These are phyloP conservation scores for Nemotelus pantherinus DNA, from an alignment of 2,888 invertebrate species.

Conservation along the genomic window DNA sequence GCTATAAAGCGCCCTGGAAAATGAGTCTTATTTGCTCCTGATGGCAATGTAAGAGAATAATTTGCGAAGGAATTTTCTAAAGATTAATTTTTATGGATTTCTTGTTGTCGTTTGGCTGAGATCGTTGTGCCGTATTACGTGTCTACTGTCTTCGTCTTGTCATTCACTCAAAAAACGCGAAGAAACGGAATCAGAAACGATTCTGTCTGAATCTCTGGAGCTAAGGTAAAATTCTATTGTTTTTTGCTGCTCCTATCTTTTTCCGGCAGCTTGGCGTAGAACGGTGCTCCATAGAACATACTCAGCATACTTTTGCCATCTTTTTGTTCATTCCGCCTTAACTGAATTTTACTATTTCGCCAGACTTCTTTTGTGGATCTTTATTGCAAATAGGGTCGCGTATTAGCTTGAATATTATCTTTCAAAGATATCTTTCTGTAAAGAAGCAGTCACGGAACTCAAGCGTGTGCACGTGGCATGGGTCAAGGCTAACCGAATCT, in stretches of 20 bases:
- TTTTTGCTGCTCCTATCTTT: conserved; percentile 16
- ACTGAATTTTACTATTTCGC: conserved; percentile 40
- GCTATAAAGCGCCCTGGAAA: conserved; percentile 49
- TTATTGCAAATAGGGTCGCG: conserved; percentile 39
- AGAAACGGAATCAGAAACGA: neutral
- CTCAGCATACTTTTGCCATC: neutral
- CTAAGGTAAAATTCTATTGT: conserved; percentile 35
- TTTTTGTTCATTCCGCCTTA: conserved; percentile 32
- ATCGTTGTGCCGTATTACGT: neutral
- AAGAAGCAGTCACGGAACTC: neutral
- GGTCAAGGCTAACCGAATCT: neutral
- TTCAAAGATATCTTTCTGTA: conserved; percentile 25
- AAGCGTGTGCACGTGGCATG: neutral
- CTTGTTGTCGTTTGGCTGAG: conserved; percentile 43
- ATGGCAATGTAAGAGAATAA: conserved; percentile 47
- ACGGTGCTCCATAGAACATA: neutral
- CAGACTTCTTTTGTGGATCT: conserved; percentile 39
- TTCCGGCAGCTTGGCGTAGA: neutral
- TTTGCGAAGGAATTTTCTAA: conserved; percentile 54
- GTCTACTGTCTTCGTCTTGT: neutral
- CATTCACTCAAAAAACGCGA: neutral
- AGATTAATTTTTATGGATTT: conserved; percentile 57
- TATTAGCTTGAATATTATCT: conserved; percentile 28
- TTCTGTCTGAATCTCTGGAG: conserved; percentile 6
- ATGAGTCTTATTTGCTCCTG: conserved; percentile 51